Percentiles rank a stretch among this genome's conserved stretches.
Conservation (phyloP, 2,113 vertebrate species). For the Elephas maximus region DNA sequence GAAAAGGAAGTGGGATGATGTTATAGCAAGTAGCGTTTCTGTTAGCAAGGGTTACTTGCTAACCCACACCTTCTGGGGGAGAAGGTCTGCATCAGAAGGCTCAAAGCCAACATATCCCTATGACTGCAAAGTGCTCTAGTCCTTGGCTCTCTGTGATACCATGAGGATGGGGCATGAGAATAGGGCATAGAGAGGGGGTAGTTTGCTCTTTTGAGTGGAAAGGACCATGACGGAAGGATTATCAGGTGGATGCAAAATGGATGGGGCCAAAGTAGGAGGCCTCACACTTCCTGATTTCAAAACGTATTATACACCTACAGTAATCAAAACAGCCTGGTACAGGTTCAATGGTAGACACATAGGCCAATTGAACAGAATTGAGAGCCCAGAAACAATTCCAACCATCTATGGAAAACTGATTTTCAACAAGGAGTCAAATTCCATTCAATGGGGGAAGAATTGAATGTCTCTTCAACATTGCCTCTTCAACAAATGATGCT, state of each 20-base stretch:
- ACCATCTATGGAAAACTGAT: background rate
- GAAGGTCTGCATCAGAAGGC: background rate
- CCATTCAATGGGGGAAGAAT: background rate
- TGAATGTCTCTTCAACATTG: too few species aligned
- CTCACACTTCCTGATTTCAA: background rate
- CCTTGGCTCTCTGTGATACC: background rate
- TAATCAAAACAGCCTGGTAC: background rate
- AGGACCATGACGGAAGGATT: background rate
- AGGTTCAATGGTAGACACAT: too few species aligned
- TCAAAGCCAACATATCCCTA: rapidly evolving
- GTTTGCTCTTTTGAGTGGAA: background rate
- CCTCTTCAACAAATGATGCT: background rate
- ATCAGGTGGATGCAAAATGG: background rate
- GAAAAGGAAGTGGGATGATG: background rate
- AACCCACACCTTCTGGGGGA: background rate
- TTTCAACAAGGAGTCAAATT: background rate
- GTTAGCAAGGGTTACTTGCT: background rate
- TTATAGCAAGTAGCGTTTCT: background rate
- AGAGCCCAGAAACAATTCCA: background rate
- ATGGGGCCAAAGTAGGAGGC: background rate
- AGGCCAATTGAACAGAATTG: background rate
- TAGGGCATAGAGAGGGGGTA: too few species aligned
- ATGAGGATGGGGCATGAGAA: background rate
- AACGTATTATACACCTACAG: background rate
- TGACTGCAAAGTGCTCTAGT: background rate